These are phyloP conservation scores for Tenodera sinensis DNA, from an alignment of 2,888 invertebrate genomes.

Conservation along the genomic window DNA sequence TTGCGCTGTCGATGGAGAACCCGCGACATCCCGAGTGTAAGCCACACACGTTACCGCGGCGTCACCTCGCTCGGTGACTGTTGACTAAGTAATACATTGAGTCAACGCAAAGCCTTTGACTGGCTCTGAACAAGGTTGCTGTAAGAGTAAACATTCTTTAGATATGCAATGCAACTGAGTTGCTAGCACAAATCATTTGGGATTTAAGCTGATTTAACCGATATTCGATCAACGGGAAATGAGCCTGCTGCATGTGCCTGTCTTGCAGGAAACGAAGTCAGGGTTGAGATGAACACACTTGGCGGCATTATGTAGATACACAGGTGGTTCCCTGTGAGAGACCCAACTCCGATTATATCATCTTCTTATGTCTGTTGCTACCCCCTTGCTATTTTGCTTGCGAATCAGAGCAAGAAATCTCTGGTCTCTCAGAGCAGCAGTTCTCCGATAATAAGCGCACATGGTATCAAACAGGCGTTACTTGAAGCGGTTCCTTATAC, in stretches of 20 bases:
- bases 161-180: no score
- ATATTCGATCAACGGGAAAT: background rate
- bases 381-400: background rate
- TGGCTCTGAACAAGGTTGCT: no score
- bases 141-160: no score
- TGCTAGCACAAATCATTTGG: no score
- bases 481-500: background rate
- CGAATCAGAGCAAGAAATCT: slow-evolving; percentile 5
- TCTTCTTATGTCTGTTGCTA: background rate
- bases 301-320: background rate
- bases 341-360: background rate
- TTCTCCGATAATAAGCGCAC: background rate
- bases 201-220: no score
- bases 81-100: no score
- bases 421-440: background rate
- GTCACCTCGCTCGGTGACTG: no score
- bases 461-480: background rate
- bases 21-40: no score
- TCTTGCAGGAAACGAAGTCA: background rate
- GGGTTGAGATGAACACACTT: no score
- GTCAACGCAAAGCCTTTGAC: no score
- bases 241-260: background rate
- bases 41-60: no score
- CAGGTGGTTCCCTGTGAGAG: background rate
- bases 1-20: no score